Evolutionary conservation across 30 jellyfish, hydroid and myxozoan species (phyloP).

Genomic region (Hydractinia symbiolongicarpus): DNA sequence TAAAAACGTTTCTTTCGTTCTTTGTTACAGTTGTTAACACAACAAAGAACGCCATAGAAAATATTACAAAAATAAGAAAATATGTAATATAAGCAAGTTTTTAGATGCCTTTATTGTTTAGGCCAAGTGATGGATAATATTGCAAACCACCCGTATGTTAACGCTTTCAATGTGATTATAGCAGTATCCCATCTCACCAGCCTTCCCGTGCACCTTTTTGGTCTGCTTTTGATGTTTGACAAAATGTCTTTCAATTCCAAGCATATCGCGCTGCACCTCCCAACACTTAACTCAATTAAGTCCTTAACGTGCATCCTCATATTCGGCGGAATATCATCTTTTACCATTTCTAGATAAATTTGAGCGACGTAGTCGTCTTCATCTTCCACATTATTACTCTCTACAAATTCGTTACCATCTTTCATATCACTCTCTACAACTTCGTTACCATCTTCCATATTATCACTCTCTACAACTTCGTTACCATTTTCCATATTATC

Average conservation of each 20-base stretch:
- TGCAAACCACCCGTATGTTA: slow-evolving; percentile 15
- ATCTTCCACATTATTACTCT: neutral
- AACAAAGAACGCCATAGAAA: neutral
- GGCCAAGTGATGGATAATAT: slow-evolving; percentile 21
- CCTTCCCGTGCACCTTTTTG: slow-evolving; percentile 9
- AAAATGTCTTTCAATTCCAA: slow-evolving; percentile 7
- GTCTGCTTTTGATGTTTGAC: slow-evolving; percentile 2
- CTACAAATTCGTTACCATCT: slow-evolving; percentile 7
- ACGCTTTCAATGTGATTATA: slow-evolving; percentile 7
- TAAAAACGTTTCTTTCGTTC: neutral
- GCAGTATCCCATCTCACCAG: slow-evolving; percentile 21
- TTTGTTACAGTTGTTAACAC: slow-evolving; percentile 12
- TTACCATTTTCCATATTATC: too few relatives aligned
- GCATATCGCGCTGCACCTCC: neutral
- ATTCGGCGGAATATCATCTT: slow-evolving; percentile 2
- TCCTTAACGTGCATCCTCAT: slow-evolving; percentile 15
- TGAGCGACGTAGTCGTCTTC: neutral
- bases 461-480: too few relatives aligned
- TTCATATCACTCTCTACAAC: neutral
- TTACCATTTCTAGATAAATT: neutral
- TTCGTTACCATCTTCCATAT: too few relatives aligned
- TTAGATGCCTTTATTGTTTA: neutral
- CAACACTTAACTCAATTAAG: slow-evolving; percentile 3
- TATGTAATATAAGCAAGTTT: slow-evolving; percentile 1
- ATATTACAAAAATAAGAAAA: slow-evolving; percentile 9